A percentile compares a stretch with the other conserved stretches of the same genome.
Evolutionary conservation across 2,113 vertebrate species (phyloP).

Genomic region (Puma concolor): DNA sequence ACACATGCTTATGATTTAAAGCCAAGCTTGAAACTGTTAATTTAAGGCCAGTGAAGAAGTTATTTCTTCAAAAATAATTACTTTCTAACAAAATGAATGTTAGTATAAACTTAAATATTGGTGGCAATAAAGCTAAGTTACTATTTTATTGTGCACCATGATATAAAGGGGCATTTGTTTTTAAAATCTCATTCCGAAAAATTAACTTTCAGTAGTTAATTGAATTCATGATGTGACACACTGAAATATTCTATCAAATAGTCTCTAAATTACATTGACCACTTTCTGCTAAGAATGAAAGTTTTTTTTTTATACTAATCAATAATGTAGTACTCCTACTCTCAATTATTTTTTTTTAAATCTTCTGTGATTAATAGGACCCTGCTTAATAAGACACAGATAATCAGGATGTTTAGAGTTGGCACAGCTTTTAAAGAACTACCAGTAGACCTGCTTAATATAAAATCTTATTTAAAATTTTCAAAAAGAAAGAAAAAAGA

Average conservation of each 20-base stretch:
- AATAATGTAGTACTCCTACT: neutral
- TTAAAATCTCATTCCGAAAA: conserved; percentile 61
- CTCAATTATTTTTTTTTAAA: neutral
- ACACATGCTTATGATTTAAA: neutral
- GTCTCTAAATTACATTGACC: conserved; percentile 51
- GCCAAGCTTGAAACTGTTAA: neutral
- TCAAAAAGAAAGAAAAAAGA: neutral
- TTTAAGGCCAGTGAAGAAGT: neutral
- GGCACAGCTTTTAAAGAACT: neutral
- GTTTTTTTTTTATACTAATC: conserved; percentile 30
- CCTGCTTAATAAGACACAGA: neutral
- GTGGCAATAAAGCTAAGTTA: conserved; percentile 29
- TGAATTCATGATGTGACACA: conserved; percentile 73
- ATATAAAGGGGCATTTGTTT: conserved; percentile 58
- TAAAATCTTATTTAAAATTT: neutral
- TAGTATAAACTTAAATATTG: conserved; percentile 22
- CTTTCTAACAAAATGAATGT: conserved; percentile 56
- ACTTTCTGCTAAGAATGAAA: conserved; percentile 54
- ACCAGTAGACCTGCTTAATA: neutral
- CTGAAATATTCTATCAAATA: conserved; percentile 41
- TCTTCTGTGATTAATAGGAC: conserved; percentile 57
- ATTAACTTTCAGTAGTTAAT: conserved; percentile 75
- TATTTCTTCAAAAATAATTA: conserved; percentile 48
- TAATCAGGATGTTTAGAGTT: conserved; percentile 46
- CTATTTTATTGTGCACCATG: conserved; percentile 31